Evolutionary conservation across 2,797 vertebrate genomes (phyloP), one percentile per base, ranked within the genome.

Genomic region (Molossus alvarezi): DNA sequence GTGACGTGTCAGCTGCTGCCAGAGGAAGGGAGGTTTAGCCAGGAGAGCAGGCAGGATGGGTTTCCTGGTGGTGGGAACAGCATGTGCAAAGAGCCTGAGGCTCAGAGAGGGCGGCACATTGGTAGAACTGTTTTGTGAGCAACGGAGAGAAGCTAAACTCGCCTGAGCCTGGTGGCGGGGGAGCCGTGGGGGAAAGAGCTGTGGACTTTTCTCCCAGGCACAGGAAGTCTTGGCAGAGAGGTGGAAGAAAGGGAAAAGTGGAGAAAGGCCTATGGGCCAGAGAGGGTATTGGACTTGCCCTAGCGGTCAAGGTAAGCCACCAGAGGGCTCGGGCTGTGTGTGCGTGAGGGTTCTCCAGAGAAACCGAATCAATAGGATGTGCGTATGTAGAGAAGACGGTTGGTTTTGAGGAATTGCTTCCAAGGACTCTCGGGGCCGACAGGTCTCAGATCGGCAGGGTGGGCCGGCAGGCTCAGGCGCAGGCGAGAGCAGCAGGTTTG

Each of bases 1-100:
- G 72, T 13, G n/a, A 80, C 3, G 0, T 25, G 60, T 15, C 15
- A 51, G n/a, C 18, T 41, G 67, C 21, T 62, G 37, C 23, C 9
- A 2, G 25, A 15, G 58, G 55, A 41, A 65, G 71, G 64, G 57
- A 37, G 41, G 60, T 45, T 53, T 48, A 15, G 9, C 0, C 5
- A 20, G 57, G 58, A 55, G n/a, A 15, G 1, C 10, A 29, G 23
- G 25, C 13, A 9, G 37, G 64, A 33, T 23, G 3, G 58, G 29
- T 1, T 17, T 67, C 45, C 25, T 5, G 65, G n/a, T 0, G 2
- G 48, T 21, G 10, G n/a, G 58, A 60, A 23, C 0, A 21, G 55
- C 64, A 27, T 2, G 9, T 41, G 58, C 48, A 41, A 82, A 60
- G 48, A 0, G 4, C 75, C 69, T 48, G 72, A 6, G 60, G 85